Conservation (phyloP, 2,113 vertebrate genomes). For the Tinamus guttatus region DNA sequence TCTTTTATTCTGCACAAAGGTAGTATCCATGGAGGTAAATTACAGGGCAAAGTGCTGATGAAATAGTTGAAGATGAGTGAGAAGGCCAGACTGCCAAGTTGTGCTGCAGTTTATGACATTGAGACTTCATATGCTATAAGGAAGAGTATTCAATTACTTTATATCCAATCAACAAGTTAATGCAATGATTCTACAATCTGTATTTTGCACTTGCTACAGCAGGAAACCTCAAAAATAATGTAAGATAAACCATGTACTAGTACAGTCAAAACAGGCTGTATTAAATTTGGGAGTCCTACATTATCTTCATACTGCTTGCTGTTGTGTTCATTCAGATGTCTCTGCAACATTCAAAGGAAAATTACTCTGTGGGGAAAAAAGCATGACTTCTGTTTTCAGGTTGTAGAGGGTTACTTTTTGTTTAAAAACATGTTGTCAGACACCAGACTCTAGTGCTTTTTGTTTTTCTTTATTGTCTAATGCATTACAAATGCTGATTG, state of each 20-base stretch:
- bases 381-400: not conserved
- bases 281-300: not conserved
- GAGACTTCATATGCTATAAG: not conserved
- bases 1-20: not conserved
- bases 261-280: not conserved
- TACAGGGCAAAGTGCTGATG: not conserved
- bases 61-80: not conserved
- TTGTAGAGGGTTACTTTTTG: not conserved
- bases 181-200: not conserved
- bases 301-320: not conserved
- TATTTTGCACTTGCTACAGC: not conserved
- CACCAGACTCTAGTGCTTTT: rapidly evolving
- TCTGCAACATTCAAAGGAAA: not conserved
- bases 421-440: not conserved
- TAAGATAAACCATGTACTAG: not conserved
- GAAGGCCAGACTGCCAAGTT: not conserved
- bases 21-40: not conserved
- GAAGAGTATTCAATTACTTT: not conserved
- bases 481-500: not conserved
- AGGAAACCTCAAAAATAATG: not conserved
- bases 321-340: not conserved
- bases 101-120: not conserved
- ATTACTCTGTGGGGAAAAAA: not conserved
- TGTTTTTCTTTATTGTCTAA: not conserved
- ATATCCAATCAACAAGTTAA: not conserved